Conservation (phyloP, 92 coral and sea anemone species). For the Porites rus region DNA sequence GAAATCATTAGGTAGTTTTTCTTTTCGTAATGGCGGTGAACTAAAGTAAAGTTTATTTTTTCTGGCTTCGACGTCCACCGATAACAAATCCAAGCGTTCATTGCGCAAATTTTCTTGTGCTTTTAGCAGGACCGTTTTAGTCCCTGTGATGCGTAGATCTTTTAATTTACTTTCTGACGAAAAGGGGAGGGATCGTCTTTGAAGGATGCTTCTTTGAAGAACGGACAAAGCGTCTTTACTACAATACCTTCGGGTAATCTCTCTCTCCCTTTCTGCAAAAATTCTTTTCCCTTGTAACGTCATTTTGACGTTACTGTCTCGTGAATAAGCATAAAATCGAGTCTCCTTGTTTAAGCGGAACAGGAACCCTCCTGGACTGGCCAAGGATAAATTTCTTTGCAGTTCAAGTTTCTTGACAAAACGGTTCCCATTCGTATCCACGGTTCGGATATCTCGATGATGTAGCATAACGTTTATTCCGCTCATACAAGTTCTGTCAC, state of each 20-base stretch:
- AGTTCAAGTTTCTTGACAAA: conserved; percentile 23
- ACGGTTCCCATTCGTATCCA: background rate
- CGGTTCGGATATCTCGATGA: background rate
- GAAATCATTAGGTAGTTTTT: background rate
- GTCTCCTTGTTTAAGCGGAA: conserved; percentile 35
- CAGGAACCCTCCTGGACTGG: conserved; percentile 40
- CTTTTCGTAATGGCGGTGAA: conserved; percentile 32
- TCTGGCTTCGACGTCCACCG: background rate
- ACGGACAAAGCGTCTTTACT: conserved; percentile 12
- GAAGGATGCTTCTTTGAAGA: conserved; percentile 22
- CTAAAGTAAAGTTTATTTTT: background rate
- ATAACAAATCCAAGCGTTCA: background rate
- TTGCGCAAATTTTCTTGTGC: background rate
- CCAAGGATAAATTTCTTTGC: conserved; percentile 16
- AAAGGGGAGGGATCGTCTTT: conserved; percentile 24
- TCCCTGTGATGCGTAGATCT: conserved; percentile 24
- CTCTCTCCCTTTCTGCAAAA: background rate
- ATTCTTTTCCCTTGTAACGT: background rate
- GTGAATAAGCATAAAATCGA: background rate
- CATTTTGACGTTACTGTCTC: background rate
- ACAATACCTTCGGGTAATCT: background rate
- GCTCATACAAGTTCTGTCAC: too few species aligned
- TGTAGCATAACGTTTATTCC: conserved; percentile 7
- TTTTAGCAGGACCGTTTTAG: conserved; percentile 1
- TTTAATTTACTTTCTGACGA: conserved; percentile 16